These are phyloP conservation scores for Scaptomyza polygonia DNA, from an alignment of 2,888 invertebrate genomes.

Conservation along the genomic window DNA sequence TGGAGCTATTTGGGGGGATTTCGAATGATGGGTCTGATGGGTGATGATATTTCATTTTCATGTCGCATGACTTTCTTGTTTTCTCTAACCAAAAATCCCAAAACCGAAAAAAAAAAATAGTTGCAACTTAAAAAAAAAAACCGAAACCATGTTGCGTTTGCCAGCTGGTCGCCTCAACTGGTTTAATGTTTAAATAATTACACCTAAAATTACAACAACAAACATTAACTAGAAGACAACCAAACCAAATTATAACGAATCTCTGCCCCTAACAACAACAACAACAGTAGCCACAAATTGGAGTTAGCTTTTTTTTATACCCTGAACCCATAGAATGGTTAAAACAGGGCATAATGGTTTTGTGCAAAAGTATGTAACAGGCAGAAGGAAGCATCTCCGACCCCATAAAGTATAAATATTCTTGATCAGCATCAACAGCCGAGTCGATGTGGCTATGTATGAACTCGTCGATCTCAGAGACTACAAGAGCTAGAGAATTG, in stretches of 20 bases:
- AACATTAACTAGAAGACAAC: conserved; percentile 38
- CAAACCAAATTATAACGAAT: conserved; percentile 54
- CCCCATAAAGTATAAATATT: too few relatives aligned
- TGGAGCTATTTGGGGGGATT: conserved; percentile 7
- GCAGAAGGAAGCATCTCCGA: too few relatives aligned
- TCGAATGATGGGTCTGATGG: conserved; percentile 26
- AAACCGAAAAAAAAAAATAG: conserved; percentile 15
- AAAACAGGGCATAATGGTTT: too few relatives aligned
- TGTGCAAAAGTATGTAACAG: too few relatives aligned
- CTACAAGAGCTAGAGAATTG: too few relatives aligned
- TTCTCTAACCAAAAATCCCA: conserved; percentile 56
- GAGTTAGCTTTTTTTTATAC: conserved; percentile 15
- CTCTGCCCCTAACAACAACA: conserved; percentile 28
- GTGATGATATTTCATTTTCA: conserved; percentile 71
- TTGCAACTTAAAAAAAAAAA: conserved; percentile 21
- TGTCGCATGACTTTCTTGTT: conserved; percentile 66
- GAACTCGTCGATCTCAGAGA: too few relatives aligned
- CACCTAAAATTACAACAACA: conserved; percentile 60
- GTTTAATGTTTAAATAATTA: conserved; percentile 80
- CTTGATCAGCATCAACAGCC: too few relatives aligned
- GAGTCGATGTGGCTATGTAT: too few relatives aligned
- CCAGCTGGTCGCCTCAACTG: conserved; percentile 49
- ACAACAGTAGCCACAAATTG: conserved; percentile 32
- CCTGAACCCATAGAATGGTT: too few relatives aligned
- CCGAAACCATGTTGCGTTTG: conserved; percentile 27